Evolutionary conservation across 1,140 invertebrate species (phyloP).

Genomic region (Calliopsis andreniformis): DNA sequence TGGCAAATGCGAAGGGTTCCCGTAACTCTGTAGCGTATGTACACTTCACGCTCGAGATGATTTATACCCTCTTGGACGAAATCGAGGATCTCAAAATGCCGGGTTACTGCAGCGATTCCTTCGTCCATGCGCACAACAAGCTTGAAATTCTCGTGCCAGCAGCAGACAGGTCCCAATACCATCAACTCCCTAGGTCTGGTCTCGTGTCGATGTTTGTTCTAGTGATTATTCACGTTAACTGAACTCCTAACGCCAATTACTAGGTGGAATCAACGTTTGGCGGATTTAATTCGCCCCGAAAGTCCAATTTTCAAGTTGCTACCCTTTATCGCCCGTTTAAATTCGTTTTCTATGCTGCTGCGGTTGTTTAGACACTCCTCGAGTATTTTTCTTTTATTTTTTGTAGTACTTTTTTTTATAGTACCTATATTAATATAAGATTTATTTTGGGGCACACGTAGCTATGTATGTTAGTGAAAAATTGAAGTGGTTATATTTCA

Average conservation of each 20-base stretch:
- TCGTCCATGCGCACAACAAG: conserved; percentile 29
- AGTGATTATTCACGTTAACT: conserved; percentile 29
- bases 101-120: conserved; percentile 24
- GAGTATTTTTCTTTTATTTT: no score
- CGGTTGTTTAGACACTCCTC: no score
- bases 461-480: no score
- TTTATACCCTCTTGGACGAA: conserved; percentile 40
- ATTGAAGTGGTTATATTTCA: no score
- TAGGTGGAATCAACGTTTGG: background rate
- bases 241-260: conserved; percentile 15
- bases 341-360: no score
- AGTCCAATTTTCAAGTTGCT: conserved; percentile 2
- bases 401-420: no score
- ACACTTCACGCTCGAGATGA: conserved; percentile 58
- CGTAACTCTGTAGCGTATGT: conserved; percentile 43
- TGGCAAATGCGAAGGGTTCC: conserved; percentile 26
- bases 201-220: conserved; percentile 19
- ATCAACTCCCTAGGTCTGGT: no score
- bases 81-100: conserved; percentile 40
- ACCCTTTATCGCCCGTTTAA: background rate
- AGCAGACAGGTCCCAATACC: conserved; percentile 31
- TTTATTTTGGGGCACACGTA: no score
- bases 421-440: no score
- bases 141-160: conserved; percentile 15
- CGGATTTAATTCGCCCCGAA: background rate